phyloP scores from a whole-genome alignment of 2,797 vertebrate genomes.

The Leucoraja ocellata region DNA sequence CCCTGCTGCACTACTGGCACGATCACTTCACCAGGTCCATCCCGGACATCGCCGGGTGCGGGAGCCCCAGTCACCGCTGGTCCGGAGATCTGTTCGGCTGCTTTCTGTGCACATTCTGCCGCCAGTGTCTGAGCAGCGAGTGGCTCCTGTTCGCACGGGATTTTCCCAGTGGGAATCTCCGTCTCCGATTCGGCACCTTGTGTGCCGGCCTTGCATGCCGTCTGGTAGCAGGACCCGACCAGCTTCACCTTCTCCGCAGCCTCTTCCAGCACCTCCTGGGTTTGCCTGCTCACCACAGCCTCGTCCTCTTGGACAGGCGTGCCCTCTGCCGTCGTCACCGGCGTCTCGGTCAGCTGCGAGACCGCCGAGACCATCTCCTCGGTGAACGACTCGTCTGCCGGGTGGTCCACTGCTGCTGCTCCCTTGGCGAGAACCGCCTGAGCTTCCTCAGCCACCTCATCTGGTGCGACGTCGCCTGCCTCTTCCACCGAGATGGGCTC shows the following conservation, averaged over 20 bases:
- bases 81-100: not conserved
- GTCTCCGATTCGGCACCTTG: not conserved
- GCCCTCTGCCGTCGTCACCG: constrained; percentile 68
- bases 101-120: not conserved
- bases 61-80: no score
- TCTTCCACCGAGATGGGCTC: constrained; percentile 62
- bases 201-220: no score
- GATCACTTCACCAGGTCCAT: not conserved
- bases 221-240: constrained; percentile 32
- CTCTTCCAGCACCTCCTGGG: constrained; percentile 57
- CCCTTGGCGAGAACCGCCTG: not conserved
- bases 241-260: constrained; percentile 63
- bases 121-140: no score
- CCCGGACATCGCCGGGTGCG: not conserved
- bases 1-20: not conserved
- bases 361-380: constrained; percentile 86
- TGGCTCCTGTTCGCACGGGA: not conserved
- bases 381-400: constrained; percentile 52
- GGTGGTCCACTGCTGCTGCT: not conserved
- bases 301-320: constrained; percentile 71
- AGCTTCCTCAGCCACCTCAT: constrained; percentile 64
- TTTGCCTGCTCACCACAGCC: constrained; percentile 53
- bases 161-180: not conserved
- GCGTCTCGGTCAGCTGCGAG: constrained; percentile 71
- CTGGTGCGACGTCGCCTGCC: constrained; percentile 62